Base-by-base conservation (phyloP, 2,113 vertebrate genomes). In the Aphyosemion australe region DNA sequence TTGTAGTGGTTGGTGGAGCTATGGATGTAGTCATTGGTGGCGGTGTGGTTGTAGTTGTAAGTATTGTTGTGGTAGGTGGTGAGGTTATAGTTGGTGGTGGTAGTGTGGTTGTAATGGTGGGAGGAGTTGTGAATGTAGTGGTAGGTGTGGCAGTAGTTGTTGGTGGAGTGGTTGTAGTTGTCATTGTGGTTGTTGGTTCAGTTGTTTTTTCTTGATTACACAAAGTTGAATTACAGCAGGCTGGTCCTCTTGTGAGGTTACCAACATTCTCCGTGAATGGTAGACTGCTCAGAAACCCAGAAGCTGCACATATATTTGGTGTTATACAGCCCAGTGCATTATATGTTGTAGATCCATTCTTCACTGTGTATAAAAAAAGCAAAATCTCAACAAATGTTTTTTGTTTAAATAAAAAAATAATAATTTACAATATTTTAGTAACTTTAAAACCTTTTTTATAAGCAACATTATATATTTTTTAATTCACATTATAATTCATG, bases 191-290 rank as follows among this genome's bases (percentile, higher is more conserved):
- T 20, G 47, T 49, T 7, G 15, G 8, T n/a, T 19, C 9, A 16
- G 43, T 46, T 3, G 13, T 15, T 6, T 12, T 10, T 20, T 8
- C 37, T 10, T 12, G 12, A 14, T 60, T 60, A 13, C 57, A 60
- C 43, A 46, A 46, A 31, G 9, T 46, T 1, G 15, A 18, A 21
- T 8, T 13, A 12, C 57, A 60, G 20, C 57, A 60, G 14, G 5
- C 12, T 31, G 57, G 57, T 60, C 42, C 42, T 31, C 9, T 60
- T 19, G 13, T 32, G 14, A 60, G n/a, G 5, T 8, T 12, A 12
- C 59, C 59, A 61, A 61, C 31, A 19, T 19, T 48, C 5, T 47
- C 13, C 45, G 48, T 61, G 26, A 61, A 61, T 1, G 59, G 59
- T 12, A 61, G 8, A 9, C 1, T 37, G 1, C n/a, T 7, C 26